These are phyloP conservation scores for Leptinotarsa undecemlineata DNA, from an alignment of 1,140 invertebrate genomes.

Conservation along the genomic window DNA sequence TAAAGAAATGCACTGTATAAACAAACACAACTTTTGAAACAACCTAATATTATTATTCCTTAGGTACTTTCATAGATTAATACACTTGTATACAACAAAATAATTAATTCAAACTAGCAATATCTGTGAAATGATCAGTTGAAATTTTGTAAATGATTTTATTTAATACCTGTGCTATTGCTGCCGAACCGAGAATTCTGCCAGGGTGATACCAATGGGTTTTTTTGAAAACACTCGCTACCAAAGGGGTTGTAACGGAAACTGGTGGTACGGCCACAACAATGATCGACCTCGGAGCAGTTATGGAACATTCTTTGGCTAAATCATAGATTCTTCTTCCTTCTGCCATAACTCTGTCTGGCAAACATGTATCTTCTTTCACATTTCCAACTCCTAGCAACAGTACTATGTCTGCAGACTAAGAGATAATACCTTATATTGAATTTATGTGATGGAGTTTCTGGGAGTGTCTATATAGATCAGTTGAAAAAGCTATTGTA, in stretches of 20 bases:
- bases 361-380: conserved; percentile 32
- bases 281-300: conserved; percentile 47
- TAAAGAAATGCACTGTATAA: too few relatives aligned
- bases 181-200: conserved; percentile 48
- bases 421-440: conserved; percentile 15
- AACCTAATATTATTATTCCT: too few relatives aligned
- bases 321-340: conserved; percentile 42
- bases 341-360: conserved; percentile 42
- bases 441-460: too few relatives aligned
- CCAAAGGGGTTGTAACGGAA: conserved; percentile 44
- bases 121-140: too few relatives aligned
- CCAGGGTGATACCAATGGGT: conserved; percentile 53
- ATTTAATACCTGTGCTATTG: conserved; percentile 37
- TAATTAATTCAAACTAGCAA: too few relatives aligned
- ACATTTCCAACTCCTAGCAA: conserved; percentile 37
- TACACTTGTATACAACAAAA: too few relatives aligned
- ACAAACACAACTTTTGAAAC: too few relatives aligned
- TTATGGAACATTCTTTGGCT: conserved; percentile 42
- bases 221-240: conserved; percentile 46
- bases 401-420: conserved; percentile 50
- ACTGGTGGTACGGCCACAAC: conserved; percentile 46
- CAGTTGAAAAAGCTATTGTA: too few relatives aligned
- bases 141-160: too few relatives aligned
- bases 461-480: too few relatives aligned
- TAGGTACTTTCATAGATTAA: too few relatives aligned